Percentiles rank a stretch among this genome's conserved stretches.
Evolutionary conservation across 2,797 vertebrate species (phyloP).

Genomic region (Sparidentex hasta): DNA sequence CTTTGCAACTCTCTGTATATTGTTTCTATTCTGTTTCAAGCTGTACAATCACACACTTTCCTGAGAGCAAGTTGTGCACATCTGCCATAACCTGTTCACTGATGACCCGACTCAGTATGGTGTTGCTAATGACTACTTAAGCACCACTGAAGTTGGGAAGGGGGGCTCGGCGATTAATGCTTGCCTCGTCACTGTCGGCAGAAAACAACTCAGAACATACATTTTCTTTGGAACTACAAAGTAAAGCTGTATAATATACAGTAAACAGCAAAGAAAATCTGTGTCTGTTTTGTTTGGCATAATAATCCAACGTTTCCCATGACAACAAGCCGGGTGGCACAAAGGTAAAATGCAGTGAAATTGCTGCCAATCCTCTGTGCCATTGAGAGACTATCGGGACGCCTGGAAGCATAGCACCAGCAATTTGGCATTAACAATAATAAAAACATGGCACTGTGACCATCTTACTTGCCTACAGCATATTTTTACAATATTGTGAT

Average conservation of each 20-base stretch:
- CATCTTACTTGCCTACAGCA: slow-evolving; percentile 43
- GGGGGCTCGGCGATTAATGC: background rate
- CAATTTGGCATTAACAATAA: slow-evolving; percentile 54
- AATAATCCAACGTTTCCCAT: slow-evolving; percentile 44
- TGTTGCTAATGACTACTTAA: slow-evolving; percentile 11
- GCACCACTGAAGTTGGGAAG: background rate
- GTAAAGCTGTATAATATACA: slow-evolving; percentile 1
- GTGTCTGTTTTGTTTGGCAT: slow-evolving; percentile 23
- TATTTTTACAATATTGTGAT: slow-evolving; percentile 62
- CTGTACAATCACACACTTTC: background rate
- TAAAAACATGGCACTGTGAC: slow-evolving; percentile 57
- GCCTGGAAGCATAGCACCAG: slow-evolving; percentile 53
- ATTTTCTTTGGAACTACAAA: background rate
- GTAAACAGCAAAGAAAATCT: slow-evolving; percentile 34
- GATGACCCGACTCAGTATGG: background rate
- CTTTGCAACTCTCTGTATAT: background rate
- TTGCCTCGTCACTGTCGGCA: background rate
- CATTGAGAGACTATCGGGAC: slow-evolving; percentile 42
- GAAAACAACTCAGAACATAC: background rate
- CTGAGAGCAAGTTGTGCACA: slow-evolving; percentile 12
- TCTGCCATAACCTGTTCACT: slow-evolving; percentile 1
- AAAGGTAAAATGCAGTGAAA: slow-evolving; percentile 53
- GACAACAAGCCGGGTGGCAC: slow-evolving; percentile 49
- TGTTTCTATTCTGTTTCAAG: background rate
- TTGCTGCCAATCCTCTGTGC: slow-evolving; percentile 56